Percentiles rank a stretch among this genome's conserved stretches.
Evolutionary conservation across 2,113 vertebrate species (phyloP).

Genomic region (Eulemur macaco): DNA sequence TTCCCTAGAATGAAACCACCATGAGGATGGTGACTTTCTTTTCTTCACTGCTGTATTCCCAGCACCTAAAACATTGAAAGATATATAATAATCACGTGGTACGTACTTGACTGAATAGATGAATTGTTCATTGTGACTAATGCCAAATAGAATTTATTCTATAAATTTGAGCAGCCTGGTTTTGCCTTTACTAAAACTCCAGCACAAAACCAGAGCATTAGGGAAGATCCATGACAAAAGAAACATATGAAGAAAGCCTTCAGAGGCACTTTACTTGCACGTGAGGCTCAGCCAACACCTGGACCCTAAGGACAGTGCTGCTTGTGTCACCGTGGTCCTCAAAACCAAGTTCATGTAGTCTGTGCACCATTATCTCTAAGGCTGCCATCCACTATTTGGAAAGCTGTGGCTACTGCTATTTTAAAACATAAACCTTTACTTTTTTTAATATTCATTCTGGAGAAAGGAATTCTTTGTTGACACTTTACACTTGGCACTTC

Average conservation of each 20-base stretch:
- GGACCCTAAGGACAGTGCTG: neutral
- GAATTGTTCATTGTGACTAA: neutral
- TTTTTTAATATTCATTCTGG: neutral
- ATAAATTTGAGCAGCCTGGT: neutral
- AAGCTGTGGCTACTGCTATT: neutral
- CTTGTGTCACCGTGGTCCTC: neutral
- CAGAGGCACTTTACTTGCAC: neutral
- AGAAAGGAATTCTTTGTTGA: constrained; percentile 1
- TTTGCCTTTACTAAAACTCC: constrained; percentile 24
- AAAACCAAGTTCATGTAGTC: neutral
- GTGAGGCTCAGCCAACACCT: neutral
- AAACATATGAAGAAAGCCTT: neutral
- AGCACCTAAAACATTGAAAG: neutral
- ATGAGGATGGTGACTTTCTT: neutral
- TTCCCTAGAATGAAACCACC: neutral
- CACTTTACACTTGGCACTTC: neutral
- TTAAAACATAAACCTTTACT: neutral
- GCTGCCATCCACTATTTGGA: neutral
- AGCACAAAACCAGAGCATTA: neutral
- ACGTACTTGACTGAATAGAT: neutral
- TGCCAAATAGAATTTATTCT: neutral
- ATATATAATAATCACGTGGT: neutral
- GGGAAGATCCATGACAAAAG: neutral
- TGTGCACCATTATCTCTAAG: neutral
- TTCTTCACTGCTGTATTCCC: neutral